These are phyloP conservation scores for Eremophila alpestris DNA, from an alignment of 2,797 vertebrate genomes.

Conservation along the genomic window DNA sequence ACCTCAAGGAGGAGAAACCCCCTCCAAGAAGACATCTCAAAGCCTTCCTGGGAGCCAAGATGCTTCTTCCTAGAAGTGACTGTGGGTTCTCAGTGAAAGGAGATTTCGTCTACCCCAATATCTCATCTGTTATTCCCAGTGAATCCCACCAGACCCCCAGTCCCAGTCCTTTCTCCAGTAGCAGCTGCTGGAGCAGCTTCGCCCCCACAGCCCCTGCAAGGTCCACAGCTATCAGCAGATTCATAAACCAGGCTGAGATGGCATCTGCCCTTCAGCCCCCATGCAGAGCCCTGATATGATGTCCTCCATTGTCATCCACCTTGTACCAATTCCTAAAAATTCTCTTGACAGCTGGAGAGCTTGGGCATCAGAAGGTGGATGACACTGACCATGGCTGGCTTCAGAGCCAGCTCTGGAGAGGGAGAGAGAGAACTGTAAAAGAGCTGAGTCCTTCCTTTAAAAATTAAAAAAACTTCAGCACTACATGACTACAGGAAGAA, in stretches of 20 bases:
- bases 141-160: background rate
- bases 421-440: constrained; percentile 15
- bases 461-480: constrained; percentile 22
- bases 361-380: background rate
- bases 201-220: background rate
- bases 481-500: constrained; percentile 14
- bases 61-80: background rate
- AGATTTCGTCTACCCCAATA: background rate
- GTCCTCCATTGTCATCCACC: background rate
- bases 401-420: background rate
- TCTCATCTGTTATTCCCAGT: background rate
- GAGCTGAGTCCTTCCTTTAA: constrained; percentile 39
- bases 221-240: background rate
- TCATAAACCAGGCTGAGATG: background rate
- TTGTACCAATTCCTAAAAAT: background rate
- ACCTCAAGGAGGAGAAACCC: background rate
- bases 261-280: background rate
- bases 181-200: background rate
- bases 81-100: background rate
- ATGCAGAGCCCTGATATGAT: background rate
- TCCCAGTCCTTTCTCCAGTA: background rate
- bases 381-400: background rate
- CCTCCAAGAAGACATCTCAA: background rate
- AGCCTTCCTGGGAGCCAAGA: background rate
- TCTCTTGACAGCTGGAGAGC: background rate